A percentile compares a stretch with the other conserved stretches of the same genome.
Evolutionary conservation across 2,888 invertebrate genomes (phyloP).

Genomic region (Margaritifera margaritifera): DNA sequence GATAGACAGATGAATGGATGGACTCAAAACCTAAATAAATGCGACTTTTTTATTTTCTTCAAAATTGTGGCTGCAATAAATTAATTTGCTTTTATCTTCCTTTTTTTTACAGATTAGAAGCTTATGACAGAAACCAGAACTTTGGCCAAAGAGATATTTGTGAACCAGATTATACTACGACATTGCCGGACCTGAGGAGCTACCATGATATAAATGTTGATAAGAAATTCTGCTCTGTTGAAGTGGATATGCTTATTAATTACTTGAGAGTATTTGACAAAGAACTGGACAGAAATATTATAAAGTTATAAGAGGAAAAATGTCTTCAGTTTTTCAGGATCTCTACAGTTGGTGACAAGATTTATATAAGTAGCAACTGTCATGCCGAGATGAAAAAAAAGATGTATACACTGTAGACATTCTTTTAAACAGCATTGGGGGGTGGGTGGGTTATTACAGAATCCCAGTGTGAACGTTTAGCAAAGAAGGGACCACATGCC

Average conservation of each 20-base stretch:
- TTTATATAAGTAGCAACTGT: constrained; percentile 13
- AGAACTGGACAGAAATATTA: constrained; percentile 10
- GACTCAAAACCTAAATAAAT: too few species aligned
- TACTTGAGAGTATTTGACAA: constrained; percentile 16
- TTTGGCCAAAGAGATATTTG: constrained; percentile 16
- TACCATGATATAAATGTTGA: constrained; percentile 27
- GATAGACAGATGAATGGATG: too few species aligned
- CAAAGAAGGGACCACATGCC: constrained; percentile 39
- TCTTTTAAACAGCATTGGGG: constrained; percentile 14
- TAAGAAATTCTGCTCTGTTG: constrained; percentile 4
- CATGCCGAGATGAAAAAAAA: constrained; percentile 29
- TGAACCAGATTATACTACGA: constrained; percentile 22
- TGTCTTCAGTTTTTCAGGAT: constrained; percentile 21
- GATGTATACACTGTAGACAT: constrained; percentile 25
- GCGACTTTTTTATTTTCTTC: too few species aligned
- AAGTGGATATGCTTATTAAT: not conserved
- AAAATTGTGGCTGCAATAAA: too few species aligned
- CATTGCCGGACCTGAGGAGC: constrained; percentile 1
- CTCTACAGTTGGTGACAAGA: not conserved
- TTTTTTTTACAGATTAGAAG: constrained; percentile 35
- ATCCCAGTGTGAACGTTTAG: constrained; percentile 45
- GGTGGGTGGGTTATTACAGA: too few species aligned
- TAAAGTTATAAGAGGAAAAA: constrained; percentile 18
- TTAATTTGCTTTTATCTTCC: too few species aligned
- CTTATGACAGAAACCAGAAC: constrained; percentile 38